A percentile compares a stretch with the other conserved stretches of the same genome.
These are phyloP conservation scores for Scolanthus callimorphus DNA, from an alignment of 92 coral and sea anemone species.

Conservation along the genomic window DNA sequence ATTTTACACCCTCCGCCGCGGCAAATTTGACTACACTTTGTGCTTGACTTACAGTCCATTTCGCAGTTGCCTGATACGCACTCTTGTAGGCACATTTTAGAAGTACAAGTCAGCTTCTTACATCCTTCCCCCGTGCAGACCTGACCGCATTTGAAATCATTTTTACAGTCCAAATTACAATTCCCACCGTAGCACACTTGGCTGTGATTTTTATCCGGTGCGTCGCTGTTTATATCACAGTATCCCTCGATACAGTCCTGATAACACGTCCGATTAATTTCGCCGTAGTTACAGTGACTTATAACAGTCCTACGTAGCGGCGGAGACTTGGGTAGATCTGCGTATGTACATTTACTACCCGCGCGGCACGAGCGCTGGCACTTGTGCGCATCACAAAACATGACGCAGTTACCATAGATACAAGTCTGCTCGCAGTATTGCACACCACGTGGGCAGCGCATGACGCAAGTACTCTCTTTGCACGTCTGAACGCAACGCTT, in stretches of 20 bases:
- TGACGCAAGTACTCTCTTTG: slow-evolving; percentile 60
- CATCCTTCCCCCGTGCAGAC: slow-evolving; percentile 77
- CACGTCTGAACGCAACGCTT: slow-evolving; percentile 70
- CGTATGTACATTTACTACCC: slow-evolving; percentile 45
- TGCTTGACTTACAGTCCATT: slow-evolving; percentile 73
- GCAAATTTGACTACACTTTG: slow-evolving; percentile 72
- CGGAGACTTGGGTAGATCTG: slow-evolving; percentile 1
- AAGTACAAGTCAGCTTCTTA: slow-evolving; percentile 57
- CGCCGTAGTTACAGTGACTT: slow-evolving; percentile 47
- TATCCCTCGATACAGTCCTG: slow-evolving; percentile 64
- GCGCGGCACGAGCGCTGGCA: slow-evolving; percentile 58
- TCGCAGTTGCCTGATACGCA: slow-evolving; percentile 77
- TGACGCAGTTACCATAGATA: slow-evolving; percentile 53
- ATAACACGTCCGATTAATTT: slow-evolving; percentile 42
- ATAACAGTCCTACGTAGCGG: slow-evolving; percentile 10
- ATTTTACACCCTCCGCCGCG: slow-evolving; percentile 70
- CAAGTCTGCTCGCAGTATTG: slow-evolving; percentile 68
- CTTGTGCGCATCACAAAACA: slow-evolving; percentile 65
- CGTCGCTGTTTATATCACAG: slow-evolving; percentile 50
- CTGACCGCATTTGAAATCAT: slow-evolving; percentile 60
- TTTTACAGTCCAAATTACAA: slow-evolving; percentile 63
- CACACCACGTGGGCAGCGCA: slow-evolving; percentile 79
- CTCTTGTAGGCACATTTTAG: slow-evolving; percentile 74
- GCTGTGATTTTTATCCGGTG: slow-evolving; percentile 26
- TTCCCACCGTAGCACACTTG: slow-evolving; percentile 78